A percentile compares a stretch with the other conserved stretches of the same genome.
phyloP scores from a whole-genome alignment of 1,140 invertebrate genomes.

The Elymnias hypermnestra region DNA sequence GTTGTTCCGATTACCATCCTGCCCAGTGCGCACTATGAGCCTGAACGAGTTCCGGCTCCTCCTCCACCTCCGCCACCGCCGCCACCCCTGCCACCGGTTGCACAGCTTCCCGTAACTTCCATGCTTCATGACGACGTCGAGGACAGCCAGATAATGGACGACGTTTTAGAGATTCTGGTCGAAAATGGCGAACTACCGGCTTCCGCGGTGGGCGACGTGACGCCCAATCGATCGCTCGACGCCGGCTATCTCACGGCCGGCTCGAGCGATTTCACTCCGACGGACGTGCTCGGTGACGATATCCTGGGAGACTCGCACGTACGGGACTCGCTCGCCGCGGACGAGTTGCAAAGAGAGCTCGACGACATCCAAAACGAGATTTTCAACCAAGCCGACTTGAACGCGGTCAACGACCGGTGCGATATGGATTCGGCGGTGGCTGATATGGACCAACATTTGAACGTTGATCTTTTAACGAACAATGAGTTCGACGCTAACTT shows the following conservation, averaged over 20 bases:
- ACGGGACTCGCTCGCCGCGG: conserved; percentile 46
- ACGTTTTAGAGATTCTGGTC: conserved; percentile 96
- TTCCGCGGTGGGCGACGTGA: conserved; percentile 80
- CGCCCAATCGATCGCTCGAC: conserved; percentile 33
- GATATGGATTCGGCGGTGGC: conserved; percentile 25
- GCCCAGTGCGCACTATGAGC: conserved; percentile 52
- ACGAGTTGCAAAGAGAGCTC: conserved; percentile 58
- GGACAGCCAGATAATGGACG: conserved; percentile 88
- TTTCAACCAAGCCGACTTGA: conserved; percentile 49
- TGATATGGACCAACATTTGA: conserved; percentile 49
- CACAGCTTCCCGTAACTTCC: conserved; percentile 31
- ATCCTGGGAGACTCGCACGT: conserved; percentile 46
- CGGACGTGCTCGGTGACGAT: conserved; percentile 49
- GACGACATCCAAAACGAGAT: conserved; percentile 64
- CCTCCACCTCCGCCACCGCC: conserved; percentile 58
- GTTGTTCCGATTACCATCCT: conserved; percentile 71
- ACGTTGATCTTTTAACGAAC: conserved; percentile 44
- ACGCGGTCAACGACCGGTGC: conserved; percentile 32
- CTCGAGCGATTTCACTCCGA: conserved; percentile 44
- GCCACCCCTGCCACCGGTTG: conserved; percentile 64
- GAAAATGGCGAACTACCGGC: conserved; percentile 94
- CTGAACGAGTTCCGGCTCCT: conserved; percentile 73
- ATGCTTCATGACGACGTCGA: conserved; percentile 64
- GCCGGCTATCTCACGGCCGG: conserved; percentile 34
- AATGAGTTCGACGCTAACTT: conserved; percentile 56